Percentiles rank a stretch among this genome's conserved stretches.
Evolutionary conservation across 2,113 vertebrate species (phyloP).

Genomic region (Phoenicopterus ruber): DNA sequence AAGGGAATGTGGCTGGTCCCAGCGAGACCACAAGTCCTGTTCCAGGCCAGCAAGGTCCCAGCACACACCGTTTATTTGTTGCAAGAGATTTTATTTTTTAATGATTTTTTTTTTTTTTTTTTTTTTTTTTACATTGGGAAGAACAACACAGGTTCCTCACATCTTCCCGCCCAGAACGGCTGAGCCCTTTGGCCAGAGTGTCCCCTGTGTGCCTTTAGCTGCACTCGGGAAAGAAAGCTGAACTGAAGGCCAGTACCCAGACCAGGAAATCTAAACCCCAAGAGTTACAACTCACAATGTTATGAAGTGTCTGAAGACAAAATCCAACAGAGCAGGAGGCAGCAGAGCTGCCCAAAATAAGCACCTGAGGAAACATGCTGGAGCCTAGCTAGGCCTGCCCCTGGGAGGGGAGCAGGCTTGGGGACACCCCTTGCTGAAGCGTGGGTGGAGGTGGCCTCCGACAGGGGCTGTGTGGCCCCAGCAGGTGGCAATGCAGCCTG

Average conservation of each 20-base stretch:
- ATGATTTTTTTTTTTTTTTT: background rate
- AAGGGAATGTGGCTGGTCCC: background rate
- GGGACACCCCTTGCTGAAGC: background rate
- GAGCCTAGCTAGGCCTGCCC: background rate
- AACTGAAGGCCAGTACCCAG: background rate
- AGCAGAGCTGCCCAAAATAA: background rate
- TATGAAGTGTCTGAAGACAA: background rate
- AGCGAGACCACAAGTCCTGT: background rate
- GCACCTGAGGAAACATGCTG: background rate
- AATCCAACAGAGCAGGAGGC: background rate
- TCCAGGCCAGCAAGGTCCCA: background rate
- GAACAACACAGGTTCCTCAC: background rate
- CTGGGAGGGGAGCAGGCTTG: too few species aligned
- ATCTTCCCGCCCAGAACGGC: background rate
- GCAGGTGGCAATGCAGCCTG: conserved; percentile 69
- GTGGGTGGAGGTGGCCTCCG: background rate
- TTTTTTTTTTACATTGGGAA: background rate
- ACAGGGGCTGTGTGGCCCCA: conserved; percentile 5
- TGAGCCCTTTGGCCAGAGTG: background rate
- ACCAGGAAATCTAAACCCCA: background rate
- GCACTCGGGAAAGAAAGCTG: background rate
- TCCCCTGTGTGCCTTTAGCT: background rate
- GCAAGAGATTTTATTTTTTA: background rate
- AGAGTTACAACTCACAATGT: rapidly evolving
- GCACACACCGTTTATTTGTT: background rate